Base-by-base conservation (phyloP, 2,113 vertebrate species). In the Progne subis region DNA sequence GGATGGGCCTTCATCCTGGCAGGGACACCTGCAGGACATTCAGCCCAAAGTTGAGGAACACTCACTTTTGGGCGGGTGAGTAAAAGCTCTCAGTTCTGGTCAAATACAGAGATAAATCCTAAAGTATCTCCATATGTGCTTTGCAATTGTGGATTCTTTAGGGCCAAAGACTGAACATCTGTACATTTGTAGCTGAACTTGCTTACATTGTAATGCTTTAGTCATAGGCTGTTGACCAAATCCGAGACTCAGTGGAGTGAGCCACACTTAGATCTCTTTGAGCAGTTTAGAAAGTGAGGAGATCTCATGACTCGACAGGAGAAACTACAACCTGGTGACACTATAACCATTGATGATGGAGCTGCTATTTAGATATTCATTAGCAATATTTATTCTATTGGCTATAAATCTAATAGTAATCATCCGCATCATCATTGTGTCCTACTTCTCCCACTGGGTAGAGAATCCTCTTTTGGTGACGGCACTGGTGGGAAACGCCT, bases 311-410 rank as follows among this genome's bases (percentile, higher is more conserved):
- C 18, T 56, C 21, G 23, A 16, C 9, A 69, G 63, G 5, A 34
- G 25, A 60, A 46, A 32, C 8, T 29, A 5, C 0, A 1, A 11
- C 61, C 46, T 60, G 39, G 55, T 53, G 25, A 21, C n/a, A 8
- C 14, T 26, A 2, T 1, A 61, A 41, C 20, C 17, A 49, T 3
- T 13, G 25, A 11, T 18, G 14, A 34, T 69, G 31, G 25, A 76
- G 25, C 6, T 49, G 11, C 9, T 43, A 28, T 56, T 70, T 49
- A 26, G 25, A 11, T 32, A 63, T 16, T 14, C 1, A 37, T 8
- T 13, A 3, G 12, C 9, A 11, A 17, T 56, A 77, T 24, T 56
- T 63, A 16, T 21, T 56, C 21, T 5, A 28, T 55, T n/a, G 23
- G 14, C 34, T 14, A 5, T 26, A 28, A 46, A 52, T 46, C 23